Evolutionary conservation across 2,888 invertebrate genomes (phyloP).

Genomic region (Aleiodes leptofemur): DNA sequence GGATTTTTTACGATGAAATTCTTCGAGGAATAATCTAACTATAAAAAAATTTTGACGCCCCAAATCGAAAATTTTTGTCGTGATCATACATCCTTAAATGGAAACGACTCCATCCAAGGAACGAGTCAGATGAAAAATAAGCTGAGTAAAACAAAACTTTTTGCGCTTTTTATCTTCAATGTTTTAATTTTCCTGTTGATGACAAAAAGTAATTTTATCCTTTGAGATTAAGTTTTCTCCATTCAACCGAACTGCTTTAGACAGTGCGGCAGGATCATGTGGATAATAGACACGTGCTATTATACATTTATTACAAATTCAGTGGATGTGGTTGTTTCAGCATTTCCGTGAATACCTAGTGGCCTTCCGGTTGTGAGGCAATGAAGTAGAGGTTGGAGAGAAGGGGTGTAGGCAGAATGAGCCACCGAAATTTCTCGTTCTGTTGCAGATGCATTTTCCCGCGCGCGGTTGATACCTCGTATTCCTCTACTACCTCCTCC

Average conservation of each 20-base stretch:
- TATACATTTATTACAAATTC: constrained; percentile 8
- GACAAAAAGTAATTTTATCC: too few species aligned
- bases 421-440: background rate
- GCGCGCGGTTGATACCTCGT: constrained; percentile 39
- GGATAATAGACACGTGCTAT: constrained; percentile 44
- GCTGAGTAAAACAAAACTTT: too few species aligned
- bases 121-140: too few species aligned
- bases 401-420: constrained; percentile 19
- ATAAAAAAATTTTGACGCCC: too few species aligned
- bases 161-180: too few species aligned
- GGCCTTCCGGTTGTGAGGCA: constrained; percentile 10
- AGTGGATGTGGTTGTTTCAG: constrained; percentile 1
- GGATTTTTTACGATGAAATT: too few species aligned
- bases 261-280: background rate
- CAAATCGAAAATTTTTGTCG: too few species aligned
- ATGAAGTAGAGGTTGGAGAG: background rate
- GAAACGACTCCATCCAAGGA: background rate
- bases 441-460: constrained; percentile 46
- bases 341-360: background rate
- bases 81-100: too few species aligned
- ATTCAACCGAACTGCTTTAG: too few species aligned
- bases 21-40: too few species aligned
- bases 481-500: constrained; percentile 35
- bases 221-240: too few species aligned
- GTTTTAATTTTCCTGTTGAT: too few species aligned